Conservation (phyloP, 2,888 invertebrate species). For the Gasteruption jaculator region DNA sequence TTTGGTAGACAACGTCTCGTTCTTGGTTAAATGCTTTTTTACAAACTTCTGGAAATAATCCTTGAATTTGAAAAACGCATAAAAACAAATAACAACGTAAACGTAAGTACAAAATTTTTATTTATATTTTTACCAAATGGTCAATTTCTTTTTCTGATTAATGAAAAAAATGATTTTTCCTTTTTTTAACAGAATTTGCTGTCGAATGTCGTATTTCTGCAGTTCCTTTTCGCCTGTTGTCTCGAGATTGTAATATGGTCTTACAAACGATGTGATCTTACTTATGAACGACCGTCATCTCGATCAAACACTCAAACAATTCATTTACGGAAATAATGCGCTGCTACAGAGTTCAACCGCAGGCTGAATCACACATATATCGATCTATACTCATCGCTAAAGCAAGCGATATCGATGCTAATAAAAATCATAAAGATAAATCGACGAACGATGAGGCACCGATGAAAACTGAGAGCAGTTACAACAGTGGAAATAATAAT, state of each 20-base stretch:
- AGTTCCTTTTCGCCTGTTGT: constrained; percentile 84
- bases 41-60: constrained; percentile 82
- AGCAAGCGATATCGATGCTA: constrained; percentile 17
- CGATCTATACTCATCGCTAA: constrained; percentile 75
- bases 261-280: constrained; percentile 77
- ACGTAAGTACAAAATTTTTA: too few species aligned
- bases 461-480: constrained; percentile 22
- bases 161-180: too few species aligned
- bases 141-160: too few species aligned
- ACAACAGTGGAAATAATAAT: constrained; percentile 17
- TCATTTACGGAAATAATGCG: constrained; percentile 94
- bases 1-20: constrained; percentile 62
- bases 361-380: constrained; percentile 88
- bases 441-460: constrained; percentile 16
- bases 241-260: constrained; percentile 90
- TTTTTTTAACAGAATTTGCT: too few species aligned
- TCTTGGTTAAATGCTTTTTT: constrained; percentile 79
- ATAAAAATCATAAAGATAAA: constrained; percentile 12
- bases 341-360: constrained; percentile 89
- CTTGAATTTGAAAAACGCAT: constrained; percentile 73
- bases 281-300: constrained; percentile 91
- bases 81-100: constrained; percentile 67
- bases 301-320: constrained; percentile 83
- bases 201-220: constrained; percentile 76
- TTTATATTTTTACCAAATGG: too few species aligned